Evolutionary conservation across 2,113 vertebrate genomes (phyloP).

Genomic region (Opisthocomus hoazin): DNA sequence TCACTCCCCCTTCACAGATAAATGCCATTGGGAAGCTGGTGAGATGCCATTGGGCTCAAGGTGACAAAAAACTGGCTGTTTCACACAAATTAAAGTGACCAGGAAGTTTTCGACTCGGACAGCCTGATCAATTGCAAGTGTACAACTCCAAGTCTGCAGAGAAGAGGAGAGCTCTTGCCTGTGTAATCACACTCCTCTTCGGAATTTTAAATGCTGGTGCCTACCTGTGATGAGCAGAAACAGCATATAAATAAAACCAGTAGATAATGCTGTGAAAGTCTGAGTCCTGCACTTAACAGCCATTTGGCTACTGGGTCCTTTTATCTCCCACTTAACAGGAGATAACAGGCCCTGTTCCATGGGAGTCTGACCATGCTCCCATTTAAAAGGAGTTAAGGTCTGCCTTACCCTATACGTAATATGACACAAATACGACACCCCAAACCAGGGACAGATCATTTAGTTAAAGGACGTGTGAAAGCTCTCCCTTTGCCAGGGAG

Average conservation of each 20-base stretch:
- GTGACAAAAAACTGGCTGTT: background rate
- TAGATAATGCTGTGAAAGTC: background rate
- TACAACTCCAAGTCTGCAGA: background rate
- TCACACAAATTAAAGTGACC: background rate
- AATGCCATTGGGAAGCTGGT: background rate
- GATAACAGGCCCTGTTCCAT: background rate
- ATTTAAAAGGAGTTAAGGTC: background rate
- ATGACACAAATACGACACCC: background rate
- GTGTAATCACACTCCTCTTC: background rate
- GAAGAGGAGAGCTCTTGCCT: background rate
- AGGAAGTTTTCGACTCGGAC: background rate
- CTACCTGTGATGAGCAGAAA: background rate
- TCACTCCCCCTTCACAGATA: background rate
- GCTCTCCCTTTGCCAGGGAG: background rate
- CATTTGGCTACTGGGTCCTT: background rate
- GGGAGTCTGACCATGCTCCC: background rate
- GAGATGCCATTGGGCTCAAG: background rate
- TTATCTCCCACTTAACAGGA: background rate
- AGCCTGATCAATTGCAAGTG: background rate
- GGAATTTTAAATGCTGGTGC: background rate
- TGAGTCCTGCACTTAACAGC: background rate
- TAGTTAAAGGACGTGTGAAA: background rate
- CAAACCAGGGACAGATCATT: background rate
- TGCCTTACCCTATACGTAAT: background rate
- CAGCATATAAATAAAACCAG: background rate